Base-by-base conservation (phyloP, 2,888 invertebrate genomes). In the Polietes domitor region DNA sequence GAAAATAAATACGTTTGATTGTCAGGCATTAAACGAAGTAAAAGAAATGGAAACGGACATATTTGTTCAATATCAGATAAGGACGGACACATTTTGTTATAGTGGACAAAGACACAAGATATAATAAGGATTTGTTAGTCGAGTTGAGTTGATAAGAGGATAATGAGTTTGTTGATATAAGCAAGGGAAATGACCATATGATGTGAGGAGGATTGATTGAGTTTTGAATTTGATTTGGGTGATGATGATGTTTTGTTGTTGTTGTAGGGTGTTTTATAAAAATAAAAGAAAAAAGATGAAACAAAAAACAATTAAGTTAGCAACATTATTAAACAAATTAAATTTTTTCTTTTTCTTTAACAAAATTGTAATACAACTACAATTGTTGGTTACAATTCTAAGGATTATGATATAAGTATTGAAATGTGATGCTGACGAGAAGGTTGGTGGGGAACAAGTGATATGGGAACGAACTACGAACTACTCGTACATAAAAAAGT, bases 131-230 rank as follows among this genome's bases (percentile, higher is more conserved):
- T n/a, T 43, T 63, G 75, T 75, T 24, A 32, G 28, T 83, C 32
- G 71, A 50, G 43, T 77, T 76, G 65, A 53, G 37, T 70, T 76
- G 65, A 80, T 78, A 47, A 58, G 43, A 72, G 83, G 84, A 80
- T 70, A 58, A 85, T 83, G 80, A 83, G 68, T 63, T 55, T 61
- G 87, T 89, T 89, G 89, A 89, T 89, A 89, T 47, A 91, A 91
- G 92, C 91, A 86, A 21, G 86, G 91, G 91, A 89, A 90, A 92
- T 92, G 91, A 90, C 91, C 92, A 91, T 68, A 68, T 91, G 90
- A 91, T 90, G 74, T 77, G 90, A 89, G 89, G 63, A 37, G 89
- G 63, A 37, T 63, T 63, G 37, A 43, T 65, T 65, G 65, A 32
- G 19, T 50, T 50, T 50, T 47, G 47, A 17, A 41, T 63, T 58